Percentiles rank a stretch among this genome's conserved stretches.
Evolutionary conservation across 2,113 vertebrate species (phyloP).

Genomic region (Ciconia boyciana): DNA sequence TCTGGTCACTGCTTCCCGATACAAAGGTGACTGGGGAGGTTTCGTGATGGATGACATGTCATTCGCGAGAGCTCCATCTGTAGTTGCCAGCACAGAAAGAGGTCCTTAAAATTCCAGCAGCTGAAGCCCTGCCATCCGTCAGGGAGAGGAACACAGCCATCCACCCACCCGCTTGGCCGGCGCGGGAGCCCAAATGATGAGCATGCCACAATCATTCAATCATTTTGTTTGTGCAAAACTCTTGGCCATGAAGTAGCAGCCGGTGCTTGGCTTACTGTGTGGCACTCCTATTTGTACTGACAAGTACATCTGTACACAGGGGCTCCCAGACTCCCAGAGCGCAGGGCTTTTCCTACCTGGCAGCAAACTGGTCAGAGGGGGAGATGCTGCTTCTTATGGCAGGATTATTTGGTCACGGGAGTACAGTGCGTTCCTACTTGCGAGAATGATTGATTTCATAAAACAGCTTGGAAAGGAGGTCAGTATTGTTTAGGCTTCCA

Average conservation of each 20-base stretch:
- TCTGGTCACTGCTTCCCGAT: not conserved
- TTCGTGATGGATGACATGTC: conserved; percentile 24
- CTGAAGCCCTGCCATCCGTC: conserved; percentile 52
- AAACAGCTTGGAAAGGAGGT: not conserved
- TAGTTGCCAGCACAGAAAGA: conserved; percentile 39
- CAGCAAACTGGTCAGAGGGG: not conserved
- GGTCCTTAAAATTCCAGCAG: conserved; percentile 60
- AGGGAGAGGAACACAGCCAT: conserved; percentile 49
- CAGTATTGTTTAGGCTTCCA: not conserved
- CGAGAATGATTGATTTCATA: not conserved
- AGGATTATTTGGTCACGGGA: not conserved
- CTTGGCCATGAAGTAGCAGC: conserved; percentile 3
- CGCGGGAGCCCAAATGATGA: conserved; percentile 32
- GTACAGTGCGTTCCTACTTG: not conserved
- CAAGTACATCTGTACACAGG: not conserved
- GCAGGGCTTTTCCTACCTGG: not conserved
- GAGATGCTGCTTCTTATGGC: not conserved
- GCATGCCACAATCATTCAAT: conserved; percentile 45
- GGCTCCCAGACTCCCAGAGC: not conserved
- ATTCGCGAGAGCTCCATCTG: conserved; percentile 9
- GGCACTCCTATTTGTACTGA: not conserved
- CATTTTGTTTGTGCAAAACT: conserved; percentile 57
- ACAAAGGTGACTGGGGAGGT: not conserved
- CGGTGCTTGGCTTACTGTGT: not conserved
- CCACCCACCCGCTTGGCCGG: conserved; percentile 44